These are phyloP conservation scores for Chionoecetes opilio DNA, from an alignment of 1,140 invertebrate genomes.

Conservation along the genomic window DNA sequence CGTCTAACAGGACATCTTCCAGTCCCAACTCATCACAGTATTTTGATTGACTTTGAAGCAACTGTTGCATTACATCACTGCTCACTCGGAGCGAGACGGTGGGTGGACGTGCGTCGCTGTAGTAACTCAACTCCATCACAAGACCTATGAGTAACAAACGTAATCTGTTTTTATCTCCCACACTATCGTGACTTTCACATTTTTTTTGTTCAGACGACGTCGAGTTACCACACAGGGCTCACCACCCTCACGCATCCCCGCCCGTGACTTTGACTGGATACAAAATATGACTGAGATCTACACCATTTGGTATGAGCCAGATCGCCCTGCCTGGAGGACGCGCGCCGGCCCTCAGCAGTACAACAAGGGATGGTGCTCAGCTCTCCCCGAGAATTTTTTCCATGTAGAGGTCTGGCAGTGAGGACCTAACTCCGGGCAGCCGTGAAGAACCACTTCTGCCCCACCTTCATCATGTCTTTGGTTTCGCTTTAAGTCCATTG, in stretches of 20 bases:
- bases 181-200: too few relatives aligned
- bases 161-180: neutral
- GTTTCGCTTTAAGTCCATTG: slow-evolving; percentile 60
- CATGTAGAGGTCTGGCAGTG: neutral
- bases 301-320: slow-evolving; percentile 76
- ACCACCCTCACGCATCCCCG: slow-evolving; percentile 56
- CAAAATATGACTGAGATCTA: slow-evolving; percentile 77
- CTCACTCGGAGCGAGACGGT: neutral
- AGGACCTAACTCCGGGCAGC: neutral
- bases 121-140: neutral
- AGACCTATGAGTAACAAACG: neutral
- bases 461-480: slow-evolving; percentile 72
- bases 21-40: slow-evolving; percentile 16
- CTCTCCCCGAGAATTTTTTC: neutral
- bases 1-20: neutral
- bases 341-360: slow-evolving; percentile 48
- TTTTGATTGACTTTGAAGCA: neutral
- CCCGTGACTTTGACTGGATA: slow-evolving; percentile 78
- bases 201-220: neutral
- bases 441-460: slow-evolving; percentile 32
- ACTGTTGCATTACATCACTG: neutral
- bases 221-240: neutral
- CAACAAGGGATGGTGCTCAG: neutral
- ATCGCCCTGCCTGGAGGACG: slow-evolving; percentile 61
- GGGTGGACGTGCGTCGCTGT: neutral